Percentiles rank a stretch among this genome's conserved stretches.
Evolutionary conservation across 2,113 vertebrate genomes (phyloP).

Genomic region (Balaenoptera acutorostrata): DNA sequence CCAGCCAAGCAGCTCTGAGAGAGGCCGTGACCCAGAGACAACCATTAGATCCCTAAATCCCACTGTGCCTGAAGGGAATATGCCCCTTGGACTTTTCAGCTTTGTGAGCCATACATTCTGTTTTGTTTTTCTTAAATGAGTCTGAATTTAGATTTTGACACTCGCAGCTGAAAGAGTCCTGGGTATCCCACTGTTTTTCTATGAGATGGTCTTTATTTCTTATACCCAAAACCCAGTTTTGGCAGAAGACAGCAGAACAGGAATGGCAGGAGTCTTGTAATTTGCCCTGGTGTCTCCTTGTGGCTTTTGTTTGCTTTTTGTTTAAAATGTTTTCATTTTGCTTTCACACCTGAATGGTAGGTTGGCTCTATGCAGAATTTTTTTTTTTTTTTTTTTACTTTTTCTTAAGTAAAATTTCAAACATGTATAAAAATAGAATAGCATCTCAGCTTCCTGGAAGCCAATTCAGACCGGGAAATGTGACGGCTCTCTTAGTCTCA

Average conservation of each 20-base stretch:
- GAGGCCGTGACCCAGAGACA: neutral
- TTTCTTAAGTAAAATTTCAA: neutral
- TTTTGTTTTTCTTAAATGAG: neutral
- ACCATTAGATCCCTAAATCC: neutral
- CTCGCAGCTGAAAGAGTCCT: neutral
- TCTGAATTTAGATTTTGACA: neutral
- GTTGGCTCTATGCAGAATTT: neutral
- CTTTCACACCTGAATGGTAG: neutral
- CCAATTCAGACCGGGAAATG: neutral
- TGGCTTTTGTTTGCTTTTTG: neutral
- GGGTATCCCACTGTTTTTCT: neutral
- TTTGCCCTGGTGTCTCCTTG: neutral
- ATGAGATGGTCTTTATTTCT: neutral
- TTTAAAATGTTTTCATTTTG: slow-evolving; percentile 25
- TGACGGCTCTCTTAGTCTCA: neutral
- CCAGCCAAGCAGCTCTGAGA: neutral
- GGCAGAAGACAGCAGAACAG: neutral
- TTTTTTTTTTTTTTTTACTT: neutral
- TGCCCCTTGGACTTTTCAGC: neutral
- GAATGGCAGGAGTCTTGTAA: neutral
- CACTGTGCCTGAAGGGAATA: neutral
- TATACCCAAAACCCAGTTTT: neutral
- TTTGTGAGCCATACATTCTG: neutral
- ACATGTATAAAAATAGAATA: neutral
- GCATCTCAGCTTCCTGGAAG: neutral